Evolutionary conservation across 1,140 invertebrate genomes (phyloP), one percentile per base, ranked within the genome.

Genomic region (Trinorchestia longiramus): DNA sequence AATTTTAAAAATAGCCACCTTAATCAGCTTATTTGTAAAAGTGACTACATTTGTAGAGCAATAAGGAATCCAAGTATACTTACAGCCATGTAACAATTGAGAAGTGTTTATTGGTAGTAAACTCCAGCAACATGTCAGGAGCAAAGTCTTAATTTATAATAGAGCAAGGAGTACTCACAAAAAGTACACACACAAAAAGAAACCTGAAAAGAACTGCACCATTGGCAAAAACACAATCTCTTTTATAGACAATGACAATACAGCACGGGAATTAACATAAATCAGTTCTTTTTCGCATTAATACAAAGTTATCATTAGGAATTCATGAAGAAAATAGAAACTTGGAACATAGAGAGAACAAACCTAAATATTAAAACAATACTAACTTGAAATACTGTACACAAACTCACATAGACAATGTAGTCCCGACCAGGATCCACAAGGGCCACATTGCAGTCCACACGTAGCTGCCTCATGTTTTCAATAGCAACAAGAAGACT

Each of bases 361-460:
- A n/a, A n/a, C n/a, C n/a, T n/a, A n/a, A n/a, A n/a, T n/a, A n/a
- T n/a, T n/a, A n/a, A n/a, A n/a, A n/a, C n/a, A n/a, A n/a, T n/a
- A n/a, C n/a, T n/a, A n/a, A n/a, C n/a, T n/a, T n/a, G n/a, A 36
- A 77, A 11, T 77, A 36, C 36, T 77, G 15, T 77, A 57, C 17
- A 41, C 19, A 57, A 95, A 96, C 96, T 96, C 96, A 96, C 96
- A 96, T 96, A 96, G 88, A 96, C 96, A 95, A 96, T 96, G 62
- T 96, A 96, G 91, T 95, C 87, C 77, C 96, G 96, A 53, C 96
- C 91, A 47, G 96, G 95, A 96, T 96, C 96, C 0, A 96, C 96
- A n/a, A 96, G 94, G 11, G 96, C 96, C 62, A 96, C 96, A 77
- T 96, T 96, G 53, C 96, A 96, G 45, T 96, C 96, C 45, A 96